Conservation (phyloP, 2,888 invertebrate species). For the Apodemia mormo region DNA sequence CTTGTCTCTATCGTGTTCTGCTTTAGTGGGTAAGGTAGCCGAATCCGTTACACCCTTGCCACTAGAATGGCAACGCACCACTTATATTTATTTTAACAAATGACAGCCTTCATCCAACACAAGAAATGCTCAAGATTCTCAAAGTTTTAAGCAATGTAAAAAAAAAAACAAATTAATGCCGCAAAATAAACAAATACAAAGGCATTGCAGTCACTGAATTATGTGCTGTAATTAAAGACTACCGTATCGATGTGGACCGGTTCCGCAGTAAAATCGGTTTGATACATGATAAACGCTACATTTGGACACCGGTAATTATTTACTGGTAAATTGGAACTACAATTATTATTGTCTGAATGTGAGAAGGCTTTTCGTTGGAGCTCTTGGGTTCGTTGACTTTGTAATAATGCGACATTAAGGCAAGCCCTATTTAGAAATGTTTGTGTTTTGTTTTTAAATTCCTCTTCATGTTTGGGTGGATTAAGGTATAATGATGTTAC, state of each 20-base stretch:
- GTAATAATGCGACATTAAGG: not conserved
- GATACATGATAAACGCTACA: constrained; percentile 53
- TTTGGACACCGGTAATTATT: constrained; percentile 63
- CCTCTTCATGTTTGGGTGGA: not conserved
- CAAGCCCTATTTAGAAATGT: not conserved
- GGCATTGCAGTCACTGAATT: constrained; percentile 49
- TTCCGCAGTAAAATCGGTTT: constrained; percentile 46
- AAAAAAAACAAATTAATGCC: constrained; percentile 22
- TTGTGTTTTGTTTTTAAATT: not conserved
- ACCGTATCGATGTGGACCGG: constrained; percentile 50
- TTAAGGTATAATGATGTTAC: not conserved
- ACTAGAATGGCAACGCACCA: not conserved
- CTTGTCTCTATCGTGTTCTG: no score
- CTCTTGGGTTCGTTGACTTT: constrained; percentile 33
- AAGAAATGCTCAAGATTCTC: constrained; percentile 5
- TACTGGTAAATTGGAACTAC: constrained; percentile 60
- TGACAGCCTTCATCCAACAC: not conserved
- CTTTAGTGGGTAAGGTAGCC: no score
- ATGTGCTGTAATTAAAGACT: constrained; percentile 71
- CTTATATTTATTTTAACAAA: not conserved
- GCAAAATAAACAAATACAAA: constrained; percentile 24
- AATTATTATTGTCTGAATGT: constrained; percentile 46
- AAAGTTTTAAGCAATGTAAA: not conserved
- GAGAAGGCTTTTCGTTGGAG: constrained; percentile 26
- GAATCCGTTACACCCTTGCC: not conserved